Evolutionary conservation across 2,797 vertebrate species (phyloP), one percentile per base, ranked within the genome.

Genomic region (Hyperoplus lanceolatus): DNA sequence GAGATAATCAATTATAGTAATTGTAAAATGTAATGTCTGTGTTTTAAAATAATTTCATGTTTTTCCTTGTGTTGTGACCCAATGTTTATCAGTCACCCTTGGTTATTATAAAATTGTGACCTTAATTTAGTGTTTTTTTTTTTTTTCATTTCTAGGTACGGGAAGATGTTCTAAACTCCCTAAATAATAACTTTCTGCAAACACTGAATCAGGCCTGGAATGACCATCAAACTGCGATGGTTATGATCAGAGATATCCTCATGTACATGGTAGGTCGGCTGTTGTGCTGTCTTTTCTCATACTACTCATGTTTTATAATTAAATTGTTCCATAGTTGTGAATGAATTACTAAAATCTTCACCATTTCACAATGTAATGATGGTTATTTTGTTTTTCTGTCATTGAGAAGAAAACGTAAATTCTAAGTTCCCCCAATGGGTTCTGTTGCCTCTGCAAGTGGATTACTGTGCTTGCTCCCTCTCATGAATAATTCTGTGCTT

Each of bases 201-300:
- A 97, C 97, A 70, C 92, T 99, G 93, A 98, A 98, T 90, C 97
- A 97, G 93, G 97, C 97, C 0, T 99, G 98, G 98, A 98, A 98
- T 90, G 97, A 99, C 93, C 97, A 99, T 93, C 97, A 98, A 81
- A 98, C 97, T 0, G 97, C 97, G 14, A 99, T 99, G 97, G 97
- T 98, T 81, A 98, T 99, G 97, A 99, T 98, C 90, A 95, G 97
- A 96, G 97, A 99, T 92, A 99, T 99, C 89, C 92, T 99, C 79
- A 99, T 99, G 97, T 98, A 99, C 84, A 98, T 99, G 98, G 97
- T 99, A 87, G 79, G 96, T 95, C 74, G 5, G 13, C 58, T 54
- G 5, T 16, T 70, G 4, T 48, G 21, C 21, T 58, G 13, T 54
- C 14, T 50, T 49, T 45, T 50, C 6, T 68, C 29, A 18, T 41